These are phyloP conservation scores for Druon quercuslanigerum DNA, from an alignment of 1,140 invertebrate genomes.

Conservation along the genomic window DNA sequence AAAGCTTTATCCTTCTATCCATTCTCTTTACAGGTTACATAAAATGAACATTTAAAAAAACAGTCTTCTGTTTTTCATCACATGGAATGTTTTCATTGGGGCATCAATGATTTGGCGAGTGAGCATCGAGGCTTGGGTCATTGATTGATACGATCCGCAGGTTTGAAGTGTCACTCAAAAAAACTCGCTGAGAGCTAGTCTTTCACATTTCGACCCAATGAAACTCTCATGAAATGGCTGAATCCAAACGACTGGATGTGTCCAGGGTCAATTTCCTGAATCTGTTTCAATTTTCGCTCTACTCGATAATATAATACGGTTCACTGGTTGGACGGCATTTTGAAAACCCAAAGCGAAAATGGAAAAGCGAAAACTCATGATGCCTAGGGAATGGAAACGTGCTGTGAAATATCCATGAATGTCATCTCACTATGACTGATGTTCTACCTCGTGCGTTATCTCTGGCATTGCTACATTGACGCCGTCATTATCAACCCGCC, in stretches of 20 bases:
- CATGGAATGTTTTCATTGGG: no score
- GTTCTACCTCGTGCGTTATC: neutral
- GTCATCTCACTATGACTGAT: conserved; percentile 17
- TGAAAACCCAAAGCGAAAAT: conserved; percentile 11
- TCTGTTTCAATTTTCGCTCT: conserved; percentile 18
- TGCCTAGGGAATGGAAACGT: neutral
- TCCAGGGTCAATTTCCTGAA: conserved; percentile 27
- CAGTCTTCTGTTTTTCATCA: no score
- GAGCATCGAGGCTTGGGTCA: neutral
- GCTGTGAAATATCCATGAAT: conserved; percentile 11
- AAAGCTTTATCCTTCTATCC: no score
- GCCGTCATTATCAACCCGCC: no score
- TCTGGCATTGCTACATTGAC: neutral
- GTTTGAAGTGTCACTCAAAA: neutral
- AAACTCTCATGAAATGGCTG: conserved; percentile 20
- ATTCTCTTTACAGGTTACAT: no score
- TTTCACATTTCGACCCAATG: neutral
- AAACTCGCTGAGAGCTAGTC: neutral
- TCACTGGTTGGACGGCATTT: conserved; percentile 9
- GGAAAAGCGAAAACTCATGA: neutral
- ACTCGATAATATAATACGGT: conserved; percentile 28
- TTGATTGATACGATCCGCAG: neutral
- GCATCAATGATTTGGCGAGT: no score
- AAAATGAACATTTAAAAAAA: no score
- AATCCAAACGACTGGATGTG: neutral